phyloP scores from a whole-genome alignment of 1,140 invertebrate genomes.

The Diploscapter pachys region DNA sequence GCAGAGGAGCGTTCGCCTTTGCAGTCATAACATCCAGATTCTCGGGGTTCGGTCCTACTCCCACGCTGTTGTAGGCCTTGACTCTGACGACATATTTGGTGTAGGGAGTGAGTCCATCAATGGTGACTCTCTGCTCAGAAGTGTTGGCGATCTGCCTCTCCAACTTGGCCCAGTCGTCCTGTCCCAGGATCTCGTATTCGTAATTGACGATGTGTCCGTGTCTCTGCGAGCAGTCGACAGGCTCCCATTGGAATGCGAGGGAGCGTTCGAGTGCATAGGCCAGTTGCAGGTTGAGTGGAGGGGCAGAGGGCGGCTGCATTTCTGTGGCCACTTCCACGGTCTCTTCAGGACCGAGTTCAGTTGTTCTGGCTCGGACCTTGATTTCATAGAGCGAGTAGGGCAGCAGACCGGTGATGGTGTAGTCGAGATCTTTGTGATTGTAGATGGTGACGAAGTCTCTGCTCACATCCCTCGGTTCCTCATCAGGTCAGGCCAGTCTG shows the following conservation, averaged over 20 bases:
- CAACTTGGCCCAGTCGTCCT: slow-evolving; percentile 58
- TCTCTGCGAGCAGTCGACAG: slow-evolving; percentile 57
- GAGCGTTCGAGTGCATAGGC: slow-evolving; percentile 58
- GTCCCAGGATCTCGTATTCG: slow-evolving; percentile 58
- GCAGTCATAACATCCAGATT: slow-evolving; percentile 59
- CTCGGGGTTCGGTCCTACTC: slow-evolving; percentile 58
- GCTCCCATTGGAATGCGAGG: slow-evolving; percentile 57
- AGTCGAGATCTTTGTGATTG: slow-evolving; percentile 59
- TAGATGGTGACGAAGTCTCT: slow-evolving; percentile 58
- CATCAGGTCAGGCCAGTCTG: slow-evolving; percentile 55
- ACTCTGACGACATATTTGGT: slow-evolving; percentile 54
- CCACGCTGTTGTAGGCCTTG: slow-evolving; percentile 54
- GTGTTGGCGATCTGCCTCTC: slow-evolving; percentile 59
- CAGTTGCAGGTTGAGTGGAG: slow-evolving; percentile 53
- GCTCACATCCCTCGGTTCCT: slow-evolving; percentile 58
- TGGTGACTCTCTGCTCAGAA: slow-evolving; percentile 51
- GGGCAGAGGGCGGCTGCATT: slow-evolving; percentile 57
- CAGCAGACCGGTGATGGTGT: slow-evolving; percentile 55
- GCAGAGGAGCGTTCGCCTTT: slow-evolving; percentile 57
- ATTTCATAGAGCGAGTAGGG: slow-evolving; percentile 58
- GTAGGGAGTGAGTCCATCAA: slow-evolving; percentile 58
- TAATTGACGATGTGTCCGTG: slow-evolving; percentile 57
- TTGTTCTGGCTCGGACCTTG: slow-evolving; percentile 49
- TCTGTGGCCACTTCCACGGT: slow-evolving; percentile 54
- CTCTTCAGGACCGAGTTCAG: slow-evolving; percentile 58